Percentiles rank a stretch among this genome's conserved stretches.
These are phyloP conservation scores for Salvelinus sp. DNA, from an alignment of 2,113 vertebrate species.

Conservation along the genomic window DNA sequence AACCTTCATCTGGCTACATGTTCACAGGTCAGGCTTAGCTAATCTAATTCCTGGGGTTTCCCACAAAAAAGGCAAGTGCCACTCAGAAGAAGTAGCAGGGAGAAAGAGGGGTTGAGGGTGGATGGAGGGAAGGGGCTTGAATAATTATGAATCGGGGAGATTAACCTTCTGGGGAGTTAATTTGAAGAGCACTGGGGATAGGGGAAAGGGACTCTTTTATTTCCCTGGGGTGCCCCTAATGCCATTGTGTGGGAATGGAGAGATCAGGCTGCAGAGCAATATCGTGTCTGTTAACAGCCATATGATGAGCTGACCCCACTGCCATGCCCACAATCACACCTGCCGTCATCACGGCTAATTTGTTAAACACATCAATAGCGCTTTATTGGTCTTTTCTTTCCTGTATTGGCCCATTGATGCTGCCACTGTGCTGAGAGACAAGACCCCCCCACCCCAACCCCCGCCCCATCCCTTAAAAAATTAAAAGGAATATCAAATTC, in stretches of 20 bases:
- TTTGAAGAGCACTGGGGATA: conserved; percentile 75
- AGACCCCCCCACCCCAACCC: conserved; percentile 43
- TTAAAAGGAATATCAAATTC: neutral
- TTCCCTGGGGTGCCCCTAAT: conserved; percentile 79
- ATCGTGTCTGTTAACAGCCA: conserved; percentile 80
- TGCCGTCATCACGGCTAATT: conserved; percentile 79
- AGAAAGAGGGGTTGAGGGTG: conserved; percentile 36
- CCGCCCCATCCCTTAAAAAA: conserved; percentile 3
- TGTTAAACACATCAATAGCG: conserved; percentile 81
- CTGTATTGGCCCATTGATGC: conserved; percentile 60
- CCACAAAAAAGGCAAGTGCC: conserved; percentile 73
- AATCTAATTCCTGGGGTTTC: conserved; percentile 77
- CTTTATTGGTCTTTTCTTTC: conserved; percentile 56
- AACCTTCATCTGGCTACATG: conserved; percentile 72
- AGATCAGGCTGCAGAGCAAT: conserved; percentile 77
- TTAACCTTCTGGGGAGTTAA: conserved; percentile 82
- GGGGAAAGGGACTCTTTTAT: conserved; percentile 76
- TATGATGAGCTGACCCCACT: conserved; percentile 76
- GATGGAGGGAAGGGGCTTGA: conserved; percentile 57
- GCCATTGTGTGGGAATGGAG: conserved; percentile 80
- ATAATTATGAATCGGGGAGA: conserved; percentile 80
- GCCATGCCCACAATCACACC: conserved; percentile 75
- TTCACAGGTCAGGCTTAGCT: conserved; percentile 75
- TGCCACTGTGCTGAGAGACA: conserved; percentile 55
- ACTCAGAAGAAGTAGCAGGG: conserved; percentile 72